Evolutionary conservation across 2,888 invertebrate genomes (phyloP).

Genomic region (Drosophila meridiana): DNA sequence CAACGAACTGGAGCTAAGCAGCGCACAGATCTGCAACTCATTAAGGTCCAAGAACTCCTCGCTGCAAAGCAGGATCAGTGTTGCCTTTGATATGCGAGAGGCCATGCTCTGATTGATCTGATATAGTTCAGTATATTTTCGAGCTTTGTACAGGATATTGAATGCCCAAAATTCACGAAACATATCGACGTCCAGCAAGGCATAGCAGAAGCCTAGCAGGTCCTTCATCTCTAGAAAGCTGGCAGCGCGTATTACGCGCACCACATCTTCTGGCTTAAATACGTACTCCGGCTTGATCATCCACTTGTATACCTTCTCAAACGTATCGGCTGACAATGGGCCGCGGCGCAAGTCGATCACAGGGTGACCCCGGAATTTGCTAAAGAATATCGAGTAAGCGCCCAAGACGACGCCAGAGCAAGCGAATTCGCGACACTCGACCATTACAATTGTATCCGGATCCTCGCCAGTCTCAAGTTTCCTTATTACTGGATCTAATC

Average conservation of each 20-base stretch:
- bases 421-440: slow-evolving; percentile 13
- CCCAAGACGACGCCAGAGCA: slow-evolving; percentile 23
- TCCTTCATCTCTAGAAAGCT: slow-evolving; percentile 17
- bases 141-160: slow-evolving; percentile 8
- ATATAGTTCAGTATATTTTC: not conserved
- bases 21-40: slow-evolving; percentile 22
- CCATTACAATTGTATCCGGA: slow-evolving; percentile 21
- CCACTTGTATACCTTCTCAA: slow-evolving; percentile 37
- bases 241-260: slow-evolving; percentile 9
- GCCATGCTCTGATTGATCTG: slow-evolving; percentile 20
- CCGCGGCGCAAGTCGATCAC: slow-evolving; percentile 17
- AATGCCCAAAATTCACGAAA: slow-evolving; percentile 37
- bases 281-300: not conserved
- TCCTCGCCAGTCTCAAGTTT: slow-evolving; percentile 1
- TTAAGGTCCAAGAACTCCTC: slow-evolving; percentile 29
- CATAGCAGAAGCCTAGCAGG: slow-evolving; percentile 22
- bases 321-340: not conserved
- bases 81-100: slow-evolving; percentile 20
- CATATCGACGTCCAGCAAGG: slow-evolving; percentile 3
- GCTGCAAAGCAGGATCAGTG: slow-evolving; percentile 13
- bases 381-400: slow-evolving; percentile 19
- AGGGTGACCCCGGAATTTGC: not conserved
- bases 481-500: not conserved
- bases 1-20: slow-evolving; percentile 29
- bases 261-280: not conserved